Conservation (phyloP, 1,140 invertebrate species). For the Sipha flava region DNA sequence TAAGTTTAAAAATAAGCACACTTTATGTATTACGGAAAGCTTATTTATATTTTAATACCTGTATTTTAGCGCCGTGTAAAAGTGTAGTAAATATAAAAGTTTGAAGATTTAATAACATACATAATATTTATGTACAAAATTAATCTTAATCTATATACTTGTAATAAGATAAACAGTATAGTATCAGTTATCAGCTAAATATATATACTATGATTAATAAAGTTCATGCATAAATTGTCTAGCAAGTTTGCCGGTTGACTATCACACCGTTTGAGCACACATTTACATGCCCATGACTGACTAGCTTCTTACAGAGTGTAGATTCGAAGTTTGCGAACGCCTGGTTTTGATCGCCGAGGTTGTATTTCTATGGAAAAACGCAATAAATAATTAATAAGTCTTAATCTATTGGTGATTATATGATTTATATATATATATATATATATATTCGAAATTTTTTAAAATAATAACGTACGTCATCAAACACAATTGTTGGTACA, state of each 20-base stretch:
- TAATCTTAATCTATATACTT: neutral
- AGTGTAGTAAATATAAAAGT: no score
- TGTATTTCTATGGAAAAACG: neutral
- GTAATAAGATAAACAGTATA: no score
- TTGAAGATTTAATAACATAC: no score
- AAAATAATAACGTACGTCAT: neutral
- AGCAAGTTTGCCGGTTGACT: neutral
- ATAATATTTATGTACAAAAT: neutral
- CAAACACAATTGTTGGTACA: conserved; percentile 5
- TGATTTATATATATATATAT: no score
- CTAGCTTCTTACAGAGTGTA: neutral
- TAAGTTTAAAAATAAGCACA: no score
- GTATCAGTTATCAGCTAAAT: no score
- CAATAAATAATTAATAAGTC: no score
- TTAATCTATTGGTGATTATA: no score
- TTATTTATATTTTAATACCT: no score
- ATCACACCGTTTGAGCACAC: neutral
- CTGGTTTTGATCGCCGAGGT: neutral
- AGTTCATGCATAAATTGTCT: neutral
- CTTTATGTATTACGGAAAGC: no score
- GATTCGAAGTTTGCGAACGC: neutral
- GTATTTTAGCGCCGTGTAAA: no score
- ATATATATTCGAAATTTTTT: neutral
- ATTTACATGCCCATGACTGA: neutral
- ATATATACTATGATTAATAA: neutral